These are phyloP conservation scores for Oxystoma pomonae DNA, from an alignment of 2,888 invertebrate genomes.

Conservation along the genomic window DNA sequence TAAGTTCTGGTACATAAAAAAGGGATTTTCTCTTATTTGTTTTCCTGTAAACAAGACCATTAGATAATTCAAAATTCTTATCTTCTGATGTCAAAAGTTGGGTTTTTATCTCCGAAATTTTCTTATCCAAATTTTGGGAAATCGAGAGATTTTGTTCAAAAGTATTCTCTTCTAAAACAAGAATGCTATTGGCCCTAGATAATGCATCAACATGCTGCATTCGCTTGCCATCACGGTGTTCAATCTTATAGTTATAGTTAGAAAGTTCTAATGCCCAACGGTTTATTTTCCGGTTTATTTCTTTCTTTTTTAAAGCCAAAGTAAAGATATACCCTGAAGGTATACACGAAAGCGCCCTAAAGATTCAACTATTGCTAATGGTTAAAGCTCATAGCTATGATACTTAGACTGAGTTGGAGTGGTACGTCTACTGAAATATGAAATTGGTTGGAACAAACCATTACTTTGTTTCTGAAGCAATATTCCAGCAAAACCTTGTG, in stretches of 20 bases:
- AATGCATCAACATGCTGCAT: slow-evolving; percentile 16
- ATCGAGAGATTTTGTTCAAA: slow-evolving; percentile 17
- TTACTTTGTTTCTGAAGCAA: slow-evolving; percentile 36
- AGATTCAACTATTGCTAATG: slow-evolving; percentile 28
- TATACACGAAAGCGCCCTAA: slow-evolving; percentile 36
- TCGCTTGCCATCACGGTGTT: slow-evolving; percentile 3
- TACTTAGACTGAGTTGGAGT: slow-evolving; percentile 32
- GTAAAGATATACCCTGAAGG: slow-evolving; percentile 1
- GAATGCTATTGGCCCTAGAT: slow-evolving; percentile 10
- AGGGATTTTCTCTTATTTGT: too few relatives aligned
- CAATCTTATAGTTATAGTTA: slow-evolving; percentile 8
- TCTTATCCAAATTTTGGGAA: slow-evolving; percentile 9
- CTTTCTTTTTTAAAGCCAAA: neutral
- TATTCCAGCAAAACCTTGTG: slow-evolving; percentile 36
- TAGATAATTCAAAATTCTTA: too few relatives aligned
- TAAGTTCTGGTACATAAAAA: too few relatives aligned
- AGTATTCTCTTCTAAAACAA: slow-evolving; percentile 14
- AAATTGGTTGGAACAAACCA: slow-evolving; percentile 33
- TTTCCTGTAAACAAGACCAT: too few relatives aligned
- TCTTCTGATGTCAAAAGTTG: too few relatives aligned
- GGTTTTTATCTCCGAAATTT: too few relatives aligned
- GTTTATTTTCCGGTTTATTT: slow-evolving; percentile 5
- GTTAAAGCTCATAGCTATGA: slow-evolving; percentile 36
- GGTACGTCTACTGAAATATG: slow-evolving; percentile 37
- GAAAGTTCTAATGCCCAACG: slow-evolving; percentile 8